Percentiles rank a stretch among this genome's conserved stretches.
Evolutionary conservation across 1,140 invertebrate species (phyloP).

Genomic region (Drosophila nannoptera): DNA sequence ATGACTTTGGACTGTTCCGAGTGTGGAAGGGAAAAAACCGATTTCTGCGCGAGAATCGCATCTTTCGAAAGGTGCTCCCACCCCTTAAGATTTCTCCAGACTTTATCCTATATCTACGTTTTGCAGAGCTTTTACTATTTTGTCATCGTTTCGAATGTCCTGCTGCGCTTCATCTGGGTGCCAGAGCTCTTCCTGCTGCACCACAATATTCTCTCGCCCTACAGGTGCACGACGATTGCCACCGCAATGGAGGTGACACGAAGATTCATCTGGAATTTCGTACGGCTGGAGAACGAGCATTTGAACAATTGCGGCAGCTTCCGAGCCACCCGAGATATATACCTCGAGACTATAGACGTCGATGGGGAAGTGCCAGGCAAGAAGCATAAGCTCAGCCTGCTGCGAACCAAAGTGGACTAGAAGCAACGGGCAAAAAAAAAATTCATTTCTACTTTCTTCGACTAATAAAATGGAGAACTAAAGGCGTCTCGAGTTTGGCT

Average conservation of each 20-base stretch:
- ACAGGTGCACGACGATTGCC: conserved; percentile 32
- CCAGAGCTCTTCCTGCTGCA: conserved; percentile 90
- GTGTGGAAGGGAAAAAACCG: conserved; percentile 88
- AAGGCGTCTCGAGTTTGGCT: too few species aligned
- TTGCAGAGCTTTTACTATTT: conserved; percentile 93
- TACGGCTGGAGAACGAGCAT: conserved; percentile 64
- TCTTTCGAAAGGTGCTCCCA: conserved; percentile 81
- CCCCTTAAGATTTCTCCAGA: not conserved
- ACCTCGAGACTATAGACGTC: conserved; percentile 11
- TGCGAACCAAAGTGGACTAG: not conserved
- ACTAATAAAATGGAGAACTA: too few species aligned
- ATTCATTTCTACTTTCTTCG: too few species aligned
- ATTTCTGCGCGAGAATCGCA: conserved; percentile 86
- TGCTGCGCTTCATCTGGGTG: conserved; percentile 95
- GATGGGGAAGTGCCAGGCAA: not conserved
- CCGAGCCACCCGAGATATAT: conserved; percentile 55
- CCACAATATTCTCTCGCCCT: conserved; percentile 18
- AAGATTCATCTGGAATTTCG: conserved; percentile 66
- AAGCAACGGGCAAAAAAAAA: too few species aligned
- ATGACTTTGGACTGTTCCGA: conserved; percentile 98
- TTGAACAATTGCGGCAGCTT: conserved; percentile 60
- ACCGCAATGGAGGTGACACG: conserved; percentile 44
- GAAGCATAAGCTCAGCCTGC: not conserved
- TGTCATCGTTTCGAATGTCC: conserved; percentile 96
- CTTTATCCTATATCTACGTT: not conserved